Conservation (phyloP, 1,140 invertebrate genomes). For the Drosophila santomea region DNA sequence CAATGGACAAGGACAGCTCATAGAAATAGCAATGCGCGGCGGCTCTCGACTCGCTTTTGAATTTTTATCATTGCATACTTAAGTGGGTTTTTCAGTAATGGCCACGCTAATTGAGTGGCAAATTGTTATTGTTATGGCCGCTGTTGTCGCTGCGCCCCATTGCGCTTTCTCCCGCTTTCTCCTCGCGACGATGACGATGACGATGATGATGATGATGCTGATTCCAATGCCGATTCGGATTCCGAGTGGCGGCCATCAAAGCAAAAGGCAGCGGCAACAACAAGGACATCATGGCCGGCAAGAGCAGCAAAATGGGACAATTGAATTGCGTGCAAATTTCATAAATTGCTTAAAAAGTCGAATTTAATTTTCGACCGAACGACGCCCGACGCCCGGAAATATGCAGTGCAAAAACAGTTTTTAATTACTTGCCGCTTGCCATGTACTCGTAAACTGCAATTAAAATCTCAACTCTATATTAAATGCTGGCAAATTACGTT, state of each 20-base stretch:
- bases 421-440: slow-evolving; percentile 59
- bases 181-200: not conserved
- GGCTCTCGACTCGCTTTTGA: slow-evolving; percentile 70
- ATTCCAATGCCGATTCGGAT: slow-evolving; percentile 22
- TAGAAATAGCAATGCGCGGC: slow-evolving; percentile 48
- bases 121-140: slow-evolving; percentile 81
- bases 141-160: slow-evolving; percentile 67
- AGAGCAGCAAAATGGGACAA: slow-evolving; percentile 55
- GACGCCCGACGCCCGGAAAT: slow-evolving; percentile 31
- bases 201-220: slow-evolving; percentile 4
- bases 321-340: slow-evolving; percentile 78
- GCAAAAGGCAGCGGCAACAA: slow-evolving; percentile 38
- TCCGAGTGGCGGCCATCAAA: slow-evolving; percentile 53
- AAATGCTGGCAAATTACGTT: slow-evolving; percentile 63
- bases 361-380: slow-evolving; percentile 61
- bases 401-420: slow-evolving; percentile 46
- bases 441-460: slow-evolving; percentile 62
- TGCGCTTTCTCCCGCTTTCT: slow-evolving; percentile 36
- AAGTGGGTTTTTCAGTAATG: slow-evolving; percentile 82
- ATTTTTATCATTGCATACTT: slow-evolving; percentile 83
- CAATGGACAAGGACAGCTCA: slow-evolving; percentile 11
- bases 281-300: slow-evolving; percentile 12
- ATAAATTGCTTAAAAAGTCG: slow-evolving; percentile 75
- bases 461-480: slow-evolving; percentile 68
- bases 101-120: slow-evolving; percentile 80